Conservation (phyloP, 2,113 vertebrate species). For the Donacobius atricapilla region DNA sequence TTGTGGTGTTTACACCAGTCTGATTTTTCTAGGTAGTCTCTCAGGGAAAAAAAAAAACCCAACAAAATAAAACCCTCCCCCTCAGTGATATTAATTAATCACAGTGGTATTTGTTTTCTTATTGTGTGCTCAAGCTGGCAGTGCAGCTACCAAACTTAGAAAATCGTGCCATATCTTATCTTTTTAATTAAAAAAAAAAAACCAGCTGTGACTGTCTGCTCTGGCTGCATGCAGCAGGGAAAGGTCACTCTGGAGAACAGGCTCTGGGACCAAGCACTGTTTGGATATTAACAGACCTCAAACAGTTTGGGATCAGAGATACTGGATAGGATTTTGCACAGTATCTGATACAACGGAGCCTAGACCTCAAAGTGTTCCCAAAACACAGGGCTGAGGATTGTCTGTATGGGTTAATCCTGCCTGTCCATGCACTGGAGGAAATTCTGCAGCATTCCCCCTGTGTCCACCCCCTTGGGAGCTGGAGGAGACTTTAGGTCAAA, state of each 20-base stretch:
- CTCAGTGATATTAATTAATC: not conserved
- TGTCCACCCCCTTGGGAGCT: not conserved
- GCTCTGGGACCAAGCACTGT: rapidly evolving
- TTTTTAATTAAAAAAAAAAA: not conserved
- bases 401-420: not conserved
- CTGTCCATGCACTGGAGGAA: not conserved
- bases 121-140: not conserved
- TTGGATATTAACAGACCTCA: rapidly evolving
- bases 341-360: not conserved
- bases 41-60: not conserved
- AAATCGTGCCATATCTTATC: not conserved
- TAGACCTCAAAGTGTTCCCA: not conserved
- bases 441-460: not conserved
- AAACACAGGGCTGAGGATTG: not conserved
- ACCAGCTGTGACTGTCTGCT: not conserved
- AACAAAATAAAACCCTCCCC: not conserved
- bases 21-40: not conserved
- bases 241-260: not conserved
- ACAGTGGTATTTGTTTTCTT: not conserved
- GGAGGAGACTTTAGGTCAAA: conserved; percentile 3
- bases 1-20: not conserved
- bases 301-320: not conserved
- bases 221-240: not conserved
- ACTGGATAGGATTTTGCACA: not conserved
- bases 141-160: not conserved